Evolutionary conservation across 2,113 vertebrate species (phyloP), one percentile per base, ranked within the genome.

Genomic region (Fregetta grallaria): DNA sequence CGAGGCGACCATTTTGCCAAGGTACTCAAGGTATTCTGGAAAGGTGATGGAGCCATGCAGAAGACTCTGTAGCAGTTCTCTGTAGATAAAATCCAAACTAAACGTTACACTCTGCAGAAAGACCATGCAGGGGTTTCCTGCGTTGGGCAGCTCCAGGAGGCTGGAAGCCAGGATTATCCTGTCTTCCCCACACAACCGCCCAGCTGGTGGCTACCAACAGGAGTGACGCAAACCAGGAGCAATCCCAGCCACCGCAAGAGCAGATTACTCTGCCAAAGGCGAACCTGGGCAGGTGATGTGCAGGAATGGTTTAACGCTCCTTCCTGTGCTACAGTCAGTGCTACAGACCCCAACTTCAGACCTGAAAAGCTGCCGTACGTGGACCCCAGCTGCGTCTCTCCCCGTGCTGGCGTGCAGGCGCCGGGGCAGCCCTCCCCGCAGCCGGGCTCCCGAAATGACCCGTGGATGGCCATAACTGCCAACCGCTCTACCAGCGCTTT

Each of bases 391-490:
- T 42, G 52, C 0, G 3, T 29, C 58, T 78, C 34, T 66, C 11
- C 25, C 34, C 0, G 0, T 34, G 44, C 44, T 30, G 50, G 17
- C 2, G 1, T 16, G 55, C 2, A 6, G 36, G 27, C 1, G 2
- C 52, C 3, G 3, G 52, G 40, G 30, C 40, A 55, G 53, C 40
- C 61, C 40, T 61, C n/a, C 16, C 55, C 1, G 1, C 30, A 29
- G 25, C 36, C 14, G 0, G 9, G 20, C 5, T 93, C 40, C 72
- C 1, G 0, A 29, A 67, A 73, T 0, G 3, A 36, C 26, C n/a
- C 5, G 1, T 8, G 21, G 21, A 47, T 0, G 0, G 21, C 61
- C 47, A n/a, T 34, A 80, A 29, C 32, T 27, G 78, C 22, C 73
- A 30, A 27, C 25, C 0, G 1, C 29, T 55, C 32, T 27, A 73